phyloP scores from a whole-genome alignment of 30 jellyfish, hydroid and myxozoan species.

The Aurelia coerulea region DNA sequence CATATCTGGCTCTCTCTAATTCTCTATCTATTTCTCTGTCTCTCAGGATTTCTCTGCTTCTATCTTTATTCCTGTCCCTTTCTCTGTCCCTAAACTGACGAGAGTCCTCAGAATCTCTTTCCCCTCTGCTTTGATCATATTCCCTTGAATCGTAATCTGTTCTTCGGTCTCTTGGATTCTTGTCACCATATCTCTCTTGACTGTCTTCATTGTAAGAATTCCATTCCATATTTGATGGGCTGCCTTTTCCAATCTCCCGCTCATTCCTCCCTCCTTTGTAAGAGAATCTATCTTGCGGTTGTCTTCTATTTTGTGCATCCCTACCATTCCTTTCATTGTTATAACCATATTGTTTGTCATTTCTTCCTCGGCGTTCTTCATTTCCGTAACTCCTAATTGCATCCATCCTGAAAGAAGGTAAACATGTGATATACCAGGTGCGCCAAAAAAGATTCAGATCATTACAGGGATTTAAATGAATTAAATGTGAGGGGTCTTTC shows the following conservation, averaged over 20 bases:
- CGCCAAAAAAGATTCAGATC: too few species aligned
- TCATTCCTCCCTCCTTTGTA: background rate
- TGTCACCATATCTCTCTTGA: slow-evolving; percentile 5
- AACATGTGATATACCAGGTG: too few species aligned
- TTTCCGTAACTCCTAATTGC: background rate
- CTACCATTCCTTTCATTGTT: background rate
- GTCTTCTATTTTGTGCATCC: background rate
- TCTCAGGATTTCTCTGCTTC: slow-evolving; percentile 8
- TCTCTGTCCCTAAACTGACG: slow-evolving; percentile 20
- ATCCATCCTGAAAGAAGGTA: slow-evolving; percentile 5
- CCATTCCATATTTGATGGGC: slow-evolving; percentile 59
- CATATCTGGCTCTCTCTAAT: slow-evolving; percentile 42
- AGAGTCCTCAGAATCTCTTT: slow-evolving; percentile 11
- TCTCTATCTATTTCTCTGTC: slow-evolving; percentile 55
- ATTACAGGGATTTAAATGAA: too few species aligned
- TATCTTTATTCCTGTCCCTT: slow-evolving; percentile 1
- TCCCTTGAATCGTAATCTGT: slow-evolving; percentile 3
- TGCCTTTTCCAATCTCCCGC: background rate
- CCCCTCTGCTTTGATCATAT: background rate
- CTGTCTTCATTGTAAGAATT: slow-evolving; percentile 42
- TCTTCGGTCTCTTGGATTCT: background rate
- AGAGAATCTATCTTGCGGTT: background rate
- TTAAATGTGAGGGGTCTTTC: too few species aligned
- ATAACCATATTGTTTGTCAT: background rate
- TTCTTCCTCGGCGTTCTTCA: background rate